These are phyloP conservation scores for Paracentrotus lividus DNA, from an alignment of 53 echinoderm and acorn worm genomes.

Conservation along the genomic window DNA sequence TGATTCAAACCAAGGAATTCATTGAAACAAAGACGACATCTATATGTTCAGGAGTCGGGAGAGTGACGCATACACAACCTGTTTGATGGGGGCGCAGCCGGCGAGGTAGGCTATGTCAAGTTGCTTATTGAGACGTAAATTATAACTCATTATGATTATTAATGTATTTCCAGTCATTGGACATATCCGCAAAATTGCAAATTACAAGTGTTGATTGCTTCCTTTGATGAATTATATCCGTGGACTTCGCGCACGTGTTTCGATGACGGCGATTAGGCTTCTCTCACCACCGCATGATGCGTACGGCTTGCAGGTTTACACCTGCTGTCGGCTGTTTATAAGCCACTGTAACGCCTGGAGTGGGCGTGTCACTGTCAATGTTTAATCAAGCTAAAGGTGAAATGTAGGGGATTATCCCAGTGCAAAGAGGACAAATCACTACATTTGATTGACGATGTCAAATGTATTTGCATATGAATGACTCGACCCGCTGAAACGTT, in stretches of 20 bases:
- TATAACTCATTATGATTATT: not conserved
- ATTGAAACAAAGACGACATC: not conserved
- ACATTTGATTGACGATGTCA: not conserved
- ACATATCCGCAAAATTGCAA: constrained; percentile 40
- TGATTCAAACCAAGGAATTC: not conserved
- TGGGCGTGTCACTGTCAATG: not conserved
- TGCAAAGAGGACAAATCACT: not conserved
- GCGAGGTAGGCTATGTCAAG: constrained; percentile 1
- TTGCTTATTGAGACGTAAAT: constrained; percentile 27
- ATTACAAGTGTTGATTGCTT: constrained; percentile 18
- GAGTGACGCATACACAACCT: constrained; percentile 15
- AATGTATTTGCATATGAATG: not conserved
- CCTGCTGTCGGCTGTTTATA: not conserved
- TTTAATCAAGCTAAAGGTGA: not conserved
- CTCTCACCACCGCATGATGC: not conserved
- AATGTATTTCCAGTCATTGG: constrained; percentile 3
- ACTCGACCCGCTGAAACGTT: not conserved
- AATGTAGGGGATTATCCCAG: constrained; percentile 1
- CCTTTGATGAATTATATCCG: constrained; percentile 25
- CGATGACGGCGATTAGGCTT: not conserved
- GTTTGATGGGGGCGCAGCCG: not conserved
- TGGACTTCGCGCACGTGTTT: not conserved
- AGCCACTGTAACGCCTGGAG: constrained; percentile 13
- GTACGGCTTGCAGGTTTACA: not conserved
- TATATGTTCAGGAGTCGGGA: not conserved